Conservation (phyloP, 1,140 invertebrate genomes). For the Galendromus occidentalis region DNA sequence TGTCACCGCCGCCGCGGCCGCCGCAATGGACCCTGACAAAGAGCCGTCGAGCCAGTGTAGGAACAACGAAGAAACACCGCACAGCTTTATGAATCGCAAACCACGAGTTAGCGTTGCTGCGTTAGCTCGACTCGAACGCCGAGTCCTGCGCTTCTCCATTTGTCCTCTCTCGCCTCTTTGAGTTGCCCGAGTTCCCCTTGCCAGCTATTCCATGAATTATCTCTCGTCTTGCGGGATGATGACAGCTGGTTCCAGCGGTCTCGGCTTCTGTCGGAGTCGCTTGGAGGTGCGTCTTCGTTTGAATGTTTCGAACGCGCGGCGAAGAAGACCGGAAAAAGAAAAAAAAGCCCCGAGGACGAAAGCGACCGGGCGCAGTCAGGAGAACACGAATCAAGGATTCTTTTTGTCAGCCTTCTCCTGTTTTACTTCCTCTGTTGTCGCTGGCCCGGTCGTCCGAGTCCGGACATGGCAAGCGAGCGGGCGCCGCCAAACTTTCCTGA, state of each 20-base stretch:
- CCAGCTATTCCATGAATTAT: slow-evolving; percentile 11
- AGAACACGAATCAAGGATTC: slow-evolving; percentile 7
- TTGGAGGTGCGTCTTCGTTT: neutral
- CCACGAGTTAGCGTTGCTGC: neutral
- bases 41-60: neutral
- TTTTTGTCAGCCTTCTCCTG: neutral
- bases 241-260: neutral
- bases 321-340: neutral
- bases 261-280: neutral
- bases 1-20: neutral
- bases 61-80: neutral
- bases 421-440: too few relatives aligned
- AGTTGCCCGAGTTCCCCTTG: neutral
- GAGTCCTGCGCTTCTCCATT: too few relatives aligned
- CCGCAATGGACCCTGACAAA: neutral
- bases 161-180: too few relatives aligned
- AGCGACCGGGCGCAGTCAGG: neutral
- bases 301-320: neutral
- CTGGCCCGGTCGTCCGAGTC: too few relatives aligned
- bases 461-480: too few relatives aligned
- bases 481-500: too few relatives aligned
- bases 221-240: neutral
- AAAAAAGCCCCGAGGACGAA: neutral
- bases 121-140: neutral
- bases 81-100: slow-evolving; percentile 4